phyloP scores from a whole-genome alignment of 2,113 vertebrate species.

The Thomomys bottae region DNA sequence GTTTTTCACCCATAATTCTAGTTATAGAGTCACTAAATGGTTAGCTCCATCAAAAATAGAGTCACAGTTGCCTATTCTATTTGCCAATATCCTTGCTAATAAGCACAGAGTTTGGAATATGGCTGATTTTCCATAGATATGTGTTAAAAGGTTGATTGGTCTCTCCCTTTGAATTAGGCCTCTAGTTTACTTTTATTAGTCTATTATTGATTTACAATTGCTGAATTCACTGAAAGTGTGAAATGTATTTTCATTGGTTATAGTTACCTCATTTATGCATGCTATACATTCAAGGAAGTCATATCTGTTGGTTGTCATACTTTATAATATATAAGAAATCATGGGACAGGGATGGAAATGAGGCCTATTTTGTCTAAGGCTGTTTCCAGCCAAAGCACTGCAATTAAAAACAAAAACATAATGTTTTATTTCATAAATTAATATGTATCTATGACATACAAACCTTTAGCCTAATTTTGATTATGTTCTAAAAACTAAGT shows the following conservation, averaged over 20 bases:
- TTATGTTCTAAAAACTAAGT: too few species aligned
- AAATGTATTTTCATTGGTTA: not conserved
- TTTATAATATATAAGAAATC: not conserved
- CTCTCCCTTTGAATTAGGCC: slow-evolving; percentile 38
- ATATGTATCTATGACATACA: too few species aligned
- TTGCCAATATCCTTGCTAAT: not conserved
- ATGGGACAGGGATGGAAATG: not conserved
- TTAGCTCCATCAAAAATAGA: not conserved
- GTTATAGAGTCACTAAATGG: not conserved
- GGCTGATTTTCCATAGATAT: not conserved
- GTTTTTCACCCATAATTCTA: not conserved
- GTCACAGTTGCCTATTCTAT: not conserved
- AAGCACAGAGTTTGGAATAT: not conserved
- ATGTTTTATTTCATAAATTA: too few species aligned
- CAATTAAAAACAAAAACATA: not conserved
- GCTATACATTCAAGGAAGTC: not conserved
- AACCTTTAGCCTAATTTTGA: too few species aligned
- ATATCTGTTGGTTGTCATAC: not conserved
- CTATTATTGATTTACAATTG: slow-evolving; percentile 54
- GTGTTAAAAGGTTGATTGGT: not conserved
- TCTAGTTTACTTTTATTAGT: not conserved
- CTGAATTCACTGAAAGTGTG: not conserved
- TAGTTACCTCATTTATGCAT: slow-evolving; percentile 2
- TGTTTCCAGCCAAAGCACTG: not conserved
- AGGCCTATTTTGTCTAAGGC: not conserved